Conservation (phyloP, 2,797 vertebrate genomes). For the Dipus sagitta region DNA sequence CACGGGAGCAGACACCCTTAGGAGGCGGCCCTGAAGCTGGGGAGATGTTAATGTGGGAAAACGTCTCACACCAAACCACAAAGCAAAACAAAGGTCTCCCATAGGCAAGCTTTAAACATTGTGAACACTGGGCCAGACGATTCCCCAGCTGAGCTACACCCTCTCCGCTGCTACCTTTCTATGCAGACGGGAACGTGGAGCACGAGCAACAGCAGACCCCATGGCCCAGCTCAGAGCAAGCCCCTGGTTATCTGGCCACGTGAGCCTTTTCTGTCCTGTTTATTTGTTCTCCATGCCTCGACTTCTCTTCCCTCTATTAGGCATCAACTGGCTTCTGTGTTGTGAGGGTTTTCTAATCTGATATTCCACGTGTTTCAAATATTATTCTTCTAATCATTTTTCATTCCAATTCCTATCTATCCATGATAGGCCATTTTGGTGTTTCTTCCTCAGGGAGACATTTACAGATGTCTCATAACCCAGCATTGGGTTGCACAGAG, state of each 20-base stretch:
- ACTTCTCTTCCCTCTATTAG: neutral
- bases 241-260: rapidly evolving
- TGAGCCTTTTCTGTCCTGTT: rapidly evolving
- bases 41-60: neutral
- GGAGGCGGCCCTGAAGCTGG: neutral
- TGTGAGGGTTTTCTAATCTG: neutral
- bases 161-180: neutral
- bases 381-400: neutral
- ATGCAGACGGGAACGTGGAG: rapidly evolving
- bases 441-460: neutral
- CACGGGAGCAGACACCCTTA: slow-evolving; percentile 10
- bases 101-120: neutral
- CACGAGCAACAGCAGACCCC: neutral
- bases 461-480: neutral
- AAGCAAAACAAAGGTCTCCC: neutral
- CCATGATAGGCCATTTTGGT: neutral
- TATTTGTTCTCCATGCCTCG: rapidly evolving
- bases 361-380: neutral
- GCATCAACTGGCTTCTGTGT: neutral
- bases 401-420: neutral
- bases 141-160: no score
- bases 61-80: slow-evolving; percentile 11
- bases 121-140: no score
- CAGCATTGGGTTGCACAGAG: neutral
- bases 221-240: rapidly evolving